Percentiles rank a stretch among this genome's conserved stretches.
These are phyloP conservation scores for Hyposoter didymator DNA, from an alignment of 2,888 invertebrate genomes.

Conservation along the genomic window DNA sequence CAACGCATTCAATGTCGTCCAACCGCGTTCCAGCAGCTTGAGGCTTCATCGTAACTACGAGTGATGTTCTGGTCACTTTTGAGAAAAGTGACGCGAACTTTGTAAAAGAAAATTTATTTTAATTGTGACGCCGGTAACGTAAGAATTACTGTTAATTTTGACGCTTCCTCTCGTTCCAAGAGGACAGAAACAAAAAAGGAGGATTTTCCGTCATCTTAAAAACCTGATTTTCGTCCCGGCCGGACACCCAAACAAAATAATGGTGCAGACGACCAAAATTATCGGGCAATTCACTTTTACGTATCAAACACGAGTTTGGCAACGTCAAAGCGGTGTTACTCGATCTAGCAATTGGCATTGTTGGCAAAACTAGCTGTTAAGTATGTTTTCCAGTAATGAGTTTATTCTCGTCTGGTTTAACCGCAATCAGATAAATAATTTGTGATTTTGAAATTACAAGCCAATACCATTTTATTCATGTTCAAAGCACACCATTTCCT, in stretches of 20 bases:
- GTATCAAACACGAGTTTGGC: background rate
- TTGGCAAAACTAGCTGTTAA: background rate
- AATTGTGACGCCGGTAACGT: no score
- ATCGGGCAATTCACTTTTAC: background rate
- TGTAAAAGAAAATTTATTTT: no score
- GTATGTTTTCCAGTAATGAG: background rate
- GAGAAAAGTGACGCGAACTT: no score
- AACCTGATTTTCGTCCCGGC: no score
- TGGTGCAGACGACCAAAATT: background rate
- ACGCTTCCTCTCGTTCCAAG: background rate
- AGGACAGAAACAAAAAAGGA: background rate
- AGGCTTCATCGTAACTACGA: no score
- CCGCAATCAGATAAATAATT: background rate
- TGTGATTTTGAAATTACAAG: background rate
- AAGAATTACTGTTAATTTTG: no score
- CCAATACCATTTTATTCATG: background rate
- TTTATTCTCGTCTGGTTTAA: background rate
- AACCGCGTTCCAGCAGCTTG: no score
- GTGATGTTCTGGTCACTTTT: no score
- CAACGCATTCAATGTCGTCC: background rate
- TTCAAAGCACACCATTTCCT: background rate
- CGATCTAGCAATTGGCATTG: background rate
- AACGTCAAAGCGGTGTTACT: background rate
- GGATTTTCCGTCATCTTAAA: no score
- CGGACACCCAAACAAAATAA: background rate